A percentile compares a stretch with the other conserved stretches of the same genome.
Evolutionary conservation across 2,113 vertebrate genomes (phyloP).

Genomic region (Uria aalge): DNA sequence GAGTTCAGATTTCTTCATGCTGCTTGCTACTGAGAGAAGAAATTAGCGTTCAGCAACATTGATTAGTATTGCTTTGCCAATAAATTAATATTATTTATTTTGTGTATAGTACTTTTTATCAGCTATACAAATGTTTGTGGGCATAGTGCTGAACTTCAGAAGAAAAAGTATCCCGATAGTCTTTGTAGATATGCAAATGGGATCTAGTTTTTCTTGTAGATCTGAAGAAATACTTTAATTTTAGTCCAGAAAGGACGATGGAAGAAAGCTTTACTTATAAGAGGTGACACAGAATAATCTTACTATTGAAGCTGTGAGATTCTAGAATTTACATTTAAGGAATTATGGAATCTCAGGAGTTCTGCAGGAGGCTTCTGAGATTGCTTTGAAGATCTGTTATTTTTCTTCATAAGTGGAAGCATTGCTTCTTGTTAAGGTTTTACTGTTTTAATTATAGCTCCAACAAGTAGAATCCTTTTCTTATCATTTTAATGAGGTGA

Average conservation of each 20-base stretch:
- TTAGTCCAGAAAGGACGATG: not conserved
- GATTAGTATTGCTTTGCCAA: not conserved
- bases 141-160: not conserved
- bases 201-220: not conserved
- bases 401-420: not conserved
- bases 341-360: not conserved
- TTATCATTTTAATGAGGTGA: not conserved
- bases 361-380: not conserved
- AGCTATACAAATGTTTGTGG: not conserved
- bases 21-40: not conserved
- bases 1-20: not conserved
- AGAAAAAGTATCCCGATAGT: not conserved
- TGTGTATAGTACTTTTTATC: not conserved
- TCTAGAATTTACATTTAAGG: not conserved
- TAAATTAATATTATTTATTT: not conserved
- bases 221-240: not conserved
- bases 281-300: not conserved
- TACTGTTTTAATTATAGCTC: not conserved
- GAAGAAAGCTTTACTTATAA: not conserved
- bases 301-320: not conserved
- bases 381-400: not conserved
- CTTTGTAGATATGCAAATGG: not conserved
- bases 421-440: not conserved
- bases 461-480: not conserved
- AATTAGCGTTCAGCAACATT: not conserved